A percentile compares a stretch with the other conserved stretches of the same genome.
Conservation (phyloP, 2,113 vertebrate species). For the Chloebia gouldiae region DNA sequence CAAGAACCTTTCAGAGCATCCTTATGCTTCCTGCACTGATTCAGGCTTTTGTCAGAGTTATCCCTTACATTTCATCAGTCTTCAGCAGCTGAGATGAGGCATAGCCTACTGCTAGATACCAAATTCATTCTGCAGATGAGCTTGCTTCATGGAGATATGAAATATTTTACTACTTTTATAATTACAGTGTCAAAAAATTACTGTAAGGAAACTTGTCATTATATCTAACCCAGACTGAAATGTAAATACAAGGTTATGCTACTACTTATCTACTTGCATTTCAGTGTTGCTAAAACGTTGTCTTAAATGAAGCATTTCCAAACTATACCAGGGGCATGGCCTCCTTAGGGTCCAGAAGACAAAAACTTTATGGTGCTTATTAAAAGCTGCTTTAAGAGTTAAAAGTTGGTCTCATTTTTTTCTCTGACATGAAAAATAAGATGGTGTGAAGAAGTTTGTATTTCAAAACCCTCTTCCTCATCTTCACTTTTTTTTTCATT, state of each 20-base stretch:
- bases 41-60: not conserved
- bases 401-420: not conserved
- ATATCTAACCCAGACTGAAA: not conserved
- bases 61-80: not conserved
- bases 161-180: not conserved
- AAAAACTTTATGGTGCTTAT: not conserved
- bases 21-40: not conserved
- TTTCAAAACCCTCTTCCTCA: not conserved
- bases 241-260: not conserved
- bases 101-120: not conserved
- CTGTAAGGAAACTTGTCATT: not conserved
- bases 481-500: not conserved
- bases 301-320: not conserved
- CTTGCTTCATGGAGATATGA: not conserved
- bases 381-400: not conserved
- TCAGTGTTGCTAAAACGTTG: not conserved
- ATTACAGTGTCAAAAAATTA: not conserved
- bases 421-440: not conserved
- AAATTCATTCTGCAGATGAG: not conserved
- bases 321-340: not conserved
- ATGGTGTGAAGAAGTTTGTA: not conserved
- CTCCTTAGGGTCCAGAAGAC: not conserved
- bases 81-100: not conserved
- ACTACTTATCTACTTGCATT: not conserved
- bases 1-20: slow-evolving; percentile 5